Conservation (phyloP, 2,888 invertebrate species). For the Cerceris rybyensis region DNA sequence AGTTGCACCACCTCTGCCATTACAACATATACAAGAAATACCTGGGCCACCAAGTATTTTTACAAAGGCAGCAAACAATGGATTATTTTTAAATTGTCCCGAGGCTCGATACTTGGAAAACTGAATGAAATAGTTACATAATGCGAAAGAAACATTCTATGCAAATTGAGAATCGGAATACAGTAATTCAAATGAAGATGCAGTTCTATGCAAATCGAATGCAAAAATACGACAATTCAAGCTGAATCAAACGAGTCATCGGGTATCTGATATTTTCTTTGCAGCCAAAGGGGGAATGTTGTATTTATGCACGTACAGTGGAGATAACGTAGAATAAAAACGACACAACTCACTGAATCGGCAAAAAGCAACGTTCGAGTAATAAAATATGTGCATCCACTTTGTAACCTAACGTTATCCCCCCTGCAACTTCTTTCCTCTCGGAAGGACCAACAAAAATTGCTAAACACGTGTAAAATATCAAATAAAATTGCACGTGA, state of each 20-base stretch:
- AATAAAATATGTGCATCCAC: neutral
- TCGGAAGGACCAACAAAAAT: too few relatives aligned
- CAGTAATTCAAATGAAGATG: constrained; percentile 1
- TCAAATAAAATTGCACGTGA: too few relatives aligned
- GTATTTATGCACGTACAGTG: too few relatives aligned
- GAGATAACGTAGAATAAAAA: neutral
- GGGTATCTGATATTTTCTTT: neutral
- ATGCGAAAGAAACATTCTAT: neutral
- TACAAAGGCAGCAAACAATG: too few relatives aligned
- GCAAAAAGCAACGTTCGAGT: neutral
- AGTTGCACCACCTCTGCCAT: too few relatives aligned
- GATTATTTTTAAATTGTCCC: too few relatives aligned
- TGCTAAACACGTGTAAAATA: too few relatives aligned
- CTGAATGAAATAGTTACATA: neutral
- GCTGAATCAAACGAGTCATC: neutral
- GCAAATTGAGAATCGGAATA: neutral
- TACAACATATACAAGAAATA: too few relatives aligned
- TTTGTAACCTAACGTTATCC: neutral
- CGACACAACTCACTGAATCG: neutral
- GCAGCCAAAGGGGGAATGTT: neutral
- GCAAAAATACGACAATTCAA: neutral
- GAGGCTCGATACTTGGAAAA: too few relatives aligned
- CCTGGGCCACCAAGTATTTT: too few relatives aligned
- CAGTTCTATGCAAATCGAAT: constrained; percentile 3
- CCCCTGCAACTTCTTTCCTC: too few relatives aligned